Base-by-base conservation (phyloP, 2,888 invertebrate species). In the Clivina fossor region DNA sequence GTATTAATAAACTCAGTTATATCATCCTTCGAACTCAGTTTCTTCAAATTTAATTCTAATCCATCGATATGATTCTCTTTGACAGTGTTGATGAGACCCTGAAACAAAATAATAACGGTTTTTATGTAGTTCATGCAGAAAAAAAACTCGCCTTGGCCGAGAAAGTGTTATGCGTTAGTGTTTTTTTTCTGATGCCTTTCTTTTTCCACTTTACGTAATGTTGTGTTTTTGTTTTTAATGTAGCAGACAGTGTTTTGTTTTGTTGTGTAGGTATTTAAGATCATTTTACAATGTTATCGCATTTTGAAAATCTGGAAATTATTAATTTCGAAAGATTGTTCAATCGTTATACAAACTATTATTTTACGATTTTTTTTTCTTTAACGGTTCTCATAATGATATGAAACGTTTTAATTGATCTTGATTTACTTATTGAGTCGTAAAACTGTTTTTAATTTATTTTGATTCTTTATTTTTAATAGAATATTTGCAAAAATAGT, bases 1-100 rank as follows among this genome's bases (percentile, higher is more conserved):
- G 80, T 79, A 61, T 80, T 79, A 37, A 82, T 75, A 58, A 81
- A 76, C 32, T 76, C 75, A 59, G 69, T 69, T 53, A 80, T 73
- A 62, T 74, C 73, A 48, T 65, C 63, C 57, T 69, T 71, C 28
- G 71, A 67, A 54, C 64, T 64, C 20, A 73, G 60, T 61, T 72
- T 72, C 54, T 66, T 66, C 58, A 73, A 60, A 40, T 69, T 68
- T 32, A 73, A 60, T 40, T 73, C 73, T 40, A 73, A 59, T 56
- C 73, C 73, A 60, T 72, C 71, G 22, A 73, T 62, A 64, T 69
- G 68, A 47, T 64, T 67, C 26, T 62, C 61, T 60, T 73, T 71
- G 40, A 73, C 59, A 4, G 70, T 61, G 38, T 69, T 63, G 33
- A 73, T 65, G 18, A 72, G 58, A 58, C 78, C 78, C 82, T 82